These are phyloP conservation scores for Leguminivora glycinivorella DNA, from an alignment of 1,140 invertebrate species.

Conservation along the genomic window DNA sequence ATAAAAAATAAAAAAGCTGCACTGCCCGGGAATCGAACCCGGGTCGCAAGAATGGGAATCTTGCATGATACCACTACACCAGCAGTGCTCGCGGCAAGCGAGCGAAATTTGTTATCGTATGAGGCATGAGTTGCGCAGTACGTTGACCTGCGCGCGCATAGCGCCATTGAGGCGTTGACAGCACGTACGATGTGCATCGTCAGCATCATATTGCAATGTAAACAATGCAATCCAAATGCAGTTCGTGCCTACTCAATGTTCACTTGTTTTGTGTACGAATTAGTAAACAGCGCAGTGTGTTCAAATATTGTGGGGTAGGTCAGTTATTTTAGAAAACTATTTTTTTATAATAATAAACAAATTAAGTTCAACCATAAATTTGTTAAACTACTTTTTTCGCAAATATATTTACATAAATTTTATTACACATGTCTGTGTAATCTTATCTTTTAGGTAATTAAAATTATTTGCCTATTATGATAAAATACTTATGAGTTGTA, in stretches of 20 bases:
- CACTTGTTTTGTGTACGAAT: not conserved
- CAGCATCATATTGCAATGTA: constrained; percentile 12
- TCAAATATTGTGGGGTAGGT: no score
- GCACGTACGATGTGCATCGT: constrained; percentile 17
- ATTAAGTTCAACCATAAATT: no score
- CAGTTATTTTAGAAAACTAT: no score
- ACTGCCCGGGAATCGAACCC: constrained; percentile 97
- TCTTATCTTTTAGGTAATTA: no score
- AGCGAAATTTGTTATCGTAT: constrained; percentile 33
- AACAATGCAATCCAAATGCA: constrained; percentile 1
- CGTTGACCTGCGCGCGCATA: constrained; percentile 19
- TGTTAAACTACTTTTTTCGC: no score
- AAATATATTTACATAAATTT: no score
- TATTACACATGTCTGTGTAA: no score
- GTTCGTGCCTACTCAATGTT: not conserved
- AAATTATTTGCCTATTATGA: no score
- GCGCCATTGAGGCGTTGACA: constrained; percentile 11
- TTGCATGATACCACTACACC: constrained; percentile 98
- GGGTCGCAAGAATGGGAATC: constrained; percentile 97
- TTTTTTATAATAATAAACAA: no score
- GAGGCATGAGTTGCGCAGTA: constrained; percentile 3
- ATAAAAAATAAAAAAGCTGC: constrained; percentile 79
- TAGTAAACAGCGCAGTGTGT: not conserved
- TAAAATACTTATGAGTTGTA: no score
- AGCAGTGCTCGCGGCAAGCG: constrained; percentile 84